phyloP scores from a whole-genome alignment of 2,113 vertebrate genomes.

The Esox niger region DNA sequence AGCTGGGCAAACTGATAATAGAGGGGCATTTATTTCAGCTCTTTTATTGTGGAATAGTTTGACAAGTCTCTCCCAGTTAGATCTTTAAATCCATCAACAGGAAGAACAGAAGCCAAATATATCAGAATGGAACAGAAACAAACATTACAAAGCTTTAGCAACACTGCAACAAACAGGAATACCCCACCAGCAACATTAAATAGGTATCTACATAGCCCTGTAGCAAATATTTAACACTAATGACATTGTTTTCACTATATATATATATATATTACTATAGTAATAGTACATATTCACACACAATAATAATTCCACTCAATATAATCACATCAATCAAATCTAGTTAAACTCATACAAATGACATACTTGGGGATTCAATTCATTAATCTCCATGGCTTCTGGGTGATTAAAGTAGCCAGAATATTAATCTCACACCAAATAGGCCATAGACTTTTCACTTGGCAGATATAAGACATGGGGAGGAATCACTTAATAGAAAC shows the following conservation, averaged over 20 bases:
- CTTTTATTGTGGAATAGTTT: background rate
- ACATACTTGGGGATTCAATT: background rate
- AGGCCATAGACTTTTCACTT: conserved; percentile 1
- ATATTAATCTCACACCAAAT: conserved; percentile 17
- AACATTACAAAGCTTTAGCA: background rate
- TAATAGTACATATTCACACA: no score
- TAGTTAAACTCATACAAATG: conserved; percentile 24
- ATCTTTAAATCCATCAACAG: background rate
- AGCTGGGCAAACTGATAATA: background rate
- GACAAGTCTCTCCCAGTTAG: background rate
- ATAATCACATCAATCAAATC: no score
- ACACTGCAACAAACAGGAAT: background rate
- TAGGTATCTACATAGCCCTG: no score
- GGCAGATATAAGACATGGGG: background rate
- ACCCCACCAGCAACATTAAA: conserved; percentile 23
- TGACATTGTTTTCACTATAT: no score
- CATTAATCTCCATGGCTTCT: conserved; percentile 14
- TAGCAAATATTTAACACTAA: no score
- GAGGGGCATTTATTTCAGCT: background rate
- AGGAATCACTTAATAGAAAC: conserved; percentile 45
- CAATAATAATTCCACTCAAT: background rate
- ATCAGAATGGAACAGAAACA: background rate
- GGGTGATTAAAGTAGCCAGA: background rate
- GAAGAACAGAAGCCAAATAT: background rate
- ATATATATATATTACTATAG: no score